A percentile compares a stretch with the other conserved stretches of the same genome.
These are phyloP conservation scores for Pterocles orientalis DNA, from an alignment of 2,113 vertebrate species.

Conservation along the genomic window DNA sequence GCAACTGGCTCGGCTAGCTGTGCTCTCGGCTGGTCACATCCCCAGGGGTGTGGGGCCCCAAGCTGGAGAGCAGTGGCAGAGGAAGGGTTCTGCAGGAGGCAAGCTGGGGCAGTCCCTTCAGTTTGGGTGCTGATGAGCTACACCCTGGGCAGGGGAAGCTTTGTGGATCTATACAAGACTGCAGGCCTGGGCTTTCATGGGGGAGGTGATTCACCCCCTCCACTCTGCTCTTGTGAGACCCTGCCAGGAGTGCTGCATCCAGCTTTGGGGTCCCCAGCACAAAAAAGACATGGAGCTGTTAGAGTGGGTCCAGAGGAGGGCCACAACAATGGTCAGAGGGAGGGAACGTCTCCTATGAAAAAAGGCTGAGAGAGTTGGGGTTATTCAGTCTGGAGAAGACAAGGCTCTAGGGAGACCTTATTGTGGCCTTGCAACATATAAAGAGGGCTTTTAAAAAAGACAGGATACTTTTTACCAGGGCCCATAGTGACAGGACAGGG, in stretches of 20 bases:
- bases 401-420: too few species aligned
- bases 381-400: not conserved
- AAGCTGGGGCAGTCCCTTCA: not conserved
- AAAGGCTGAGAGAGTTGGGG: not conserved
- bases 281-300: not conserved
- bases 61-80: not conserved
- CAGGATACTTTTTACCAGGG: not conserved
- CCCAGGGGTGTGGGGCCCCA: not conserved
- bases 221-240: not conserved
- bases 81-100: not conserved
- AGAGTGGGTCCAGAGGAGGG: not conserved
- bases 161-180: not conserved
- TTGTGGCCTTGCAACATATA: not conserved
- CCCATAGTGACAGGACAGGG: not conserved
- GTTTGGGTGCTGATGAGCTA: not conserved
- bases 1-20: not conserved
- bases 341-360: not conserved
- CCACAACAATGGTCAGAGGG: not conserved
- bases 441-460: not conserved
- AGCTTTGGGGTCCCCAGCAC: not conserved
- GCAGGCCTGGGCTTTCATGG: fast-evolving
- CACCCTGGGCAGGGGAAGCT: not conserved
- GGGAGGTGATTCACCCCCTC: not conserved
- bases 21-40: not conserved
- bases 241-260: not conserved